phyloP scores from a whole-genome alignment of 2,113 vertebrate species.

The Beaufortia kweichowensis region DNA sequence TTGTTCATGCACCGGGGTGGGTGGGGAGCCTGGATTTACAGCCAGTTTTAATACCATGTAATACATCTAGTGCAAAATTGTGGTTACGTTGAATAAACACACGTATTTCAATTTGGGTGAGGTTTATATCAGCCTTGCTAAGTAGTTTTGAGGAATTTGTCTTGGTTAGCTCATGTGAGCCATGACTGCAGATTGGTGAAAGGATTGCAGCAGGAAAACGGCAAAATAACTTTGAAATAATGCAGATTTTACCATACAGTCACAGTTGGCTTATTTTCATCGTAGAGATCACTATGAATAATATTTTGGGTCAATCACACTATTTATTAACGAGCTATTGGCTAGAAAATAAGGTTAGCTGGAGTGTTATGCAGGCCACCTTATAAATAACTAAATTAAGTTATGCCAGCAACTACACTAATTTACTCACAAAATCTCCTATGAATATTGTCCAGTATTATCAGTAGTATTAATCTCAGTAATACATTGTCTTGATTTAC shows the following conservation, averaged over 20 bases:
- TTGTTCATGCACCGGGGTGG: neutral
- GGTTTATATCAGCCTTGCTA: neutral
- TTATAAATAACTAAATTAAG: neutral
- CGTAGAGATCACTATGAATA: neutral
- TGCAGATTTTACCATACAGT: neutral
- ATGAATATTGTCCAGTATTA: neutral
- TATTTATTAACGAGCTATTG: constrained; percentile 23
- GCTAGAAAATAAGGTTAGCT: constrained; percentile 27
- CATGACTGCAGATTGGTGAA: neutral
- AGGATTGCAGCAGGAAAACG: too few species aligned
- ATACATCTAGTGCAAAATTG: neutral
- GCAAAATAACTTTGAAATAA: neutral
- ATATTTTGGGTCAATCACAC: neutral
- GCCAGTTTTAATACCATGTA: neutral
- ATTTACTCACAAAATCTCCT: neutral
- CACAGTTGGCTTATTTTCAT: too few species aligned
- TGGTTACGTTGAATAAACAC: neutral
- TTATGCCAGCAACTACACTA: neutral
- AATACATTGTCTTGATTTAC: neutral
- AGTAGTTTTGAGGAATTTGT: neutral
- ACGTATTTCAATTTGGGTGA: neutral
- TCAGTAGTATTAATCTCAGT: neutral
- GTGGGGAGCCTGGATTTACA: neutral
- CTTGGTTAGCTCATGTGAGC: neutral
- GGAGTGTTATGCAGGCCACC: constrained; percentile 14